These are phyloP conservation scores for Hypsopygia costalis DNA, from an alignment of 2,888 invertebrate species.

Conservation along the genomic window DNA sequence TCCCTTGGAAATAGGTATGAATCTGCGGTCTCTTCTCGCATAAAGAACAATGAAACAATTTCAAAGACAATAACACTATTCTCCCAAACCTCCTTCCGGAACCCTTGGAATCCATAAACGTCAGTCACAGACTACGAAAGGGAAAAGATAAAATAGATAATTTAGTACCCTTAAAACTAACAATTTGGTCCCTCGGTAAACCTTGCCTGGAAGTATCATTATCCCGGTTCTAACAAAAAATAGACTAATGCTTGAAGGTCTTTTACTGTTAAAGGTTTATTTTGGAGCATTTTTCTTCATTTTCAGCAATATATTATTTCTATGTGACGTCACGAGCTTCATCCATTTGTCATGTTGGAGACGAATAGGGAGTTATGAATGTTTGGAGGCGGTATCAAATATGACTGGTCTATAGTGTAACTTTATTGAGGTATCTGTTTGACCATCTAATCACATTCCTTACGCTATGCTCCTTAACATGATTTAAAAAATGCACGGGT, in stretches of 20 bases:
- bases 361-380: too few species aligned
- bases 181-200: neutral
- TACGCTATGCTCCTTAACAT: too few species aligned
- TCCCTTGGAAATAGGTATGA: too few species aligned
- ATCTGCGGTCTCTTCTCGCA: too few species aligned
- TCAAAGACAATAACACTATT: too few species aligned
- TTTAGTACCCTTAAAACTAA: slow-evolving; percentile 1
- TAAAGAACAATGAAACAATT: too few species aligned
- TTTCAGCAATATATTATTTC: slow-evolving; percentile 48
- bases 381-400: too few species aligned
- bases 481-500: too few species aligned
- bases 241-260: slow-evolving; percentile 13
- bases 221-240: neutral
- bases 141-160: slow-evolving; percentile 2
- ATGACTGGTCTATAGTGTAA: too few species aligned
- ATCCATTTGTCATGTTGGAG: neutral
- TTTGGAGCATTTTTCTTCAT: slow-evolving; percentile 44
- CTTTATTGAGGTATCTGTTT: too few species aligned
- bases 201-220: neutral
- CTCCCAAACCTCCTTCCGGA: too few species aligned
- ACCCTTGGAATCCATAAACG: neutral
- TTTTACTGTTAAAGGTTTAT: slow-evolving; percentile 39
- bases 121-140: neutral
- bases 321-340: slow-evolving; percentile 29
- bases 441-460: too few species aligned